Evolutionary conservation across 2,888 invertebrate species (phyloP).

Genomic region (Agrochola macilenta): DNA sequence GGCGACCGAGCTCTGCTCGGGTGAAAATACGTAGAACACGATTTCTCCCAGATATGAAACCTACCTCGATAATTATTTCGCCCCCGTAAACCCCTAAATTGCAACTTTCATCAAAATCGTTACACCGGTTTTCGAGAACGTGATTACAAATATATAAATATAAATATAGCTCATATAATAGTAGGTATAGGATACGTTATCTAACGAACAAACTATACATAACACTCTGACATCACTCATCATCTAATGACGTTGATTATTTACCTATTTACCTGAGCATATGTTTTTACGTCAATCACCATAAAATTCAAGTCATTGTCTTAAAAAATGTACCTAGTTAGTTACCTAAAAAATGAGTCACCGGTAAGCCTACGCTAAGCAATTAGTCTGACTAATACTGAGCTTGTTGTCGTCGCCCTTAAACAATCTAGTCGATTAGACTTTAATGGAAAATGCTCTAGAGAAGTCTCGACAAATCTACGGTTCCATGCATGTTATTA

Average conservation of each 20-base stretch:
- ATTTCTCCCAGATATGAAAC: too few relatives aligned
- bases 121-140: too few relatives aligned
- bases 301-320: constrained; percentile 19
- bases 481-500: background rate
- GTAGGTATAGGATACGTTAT: background rate
- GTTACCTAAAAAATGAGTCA: constrained; percentile 41
- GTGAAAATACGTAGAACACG: too few relatives aligned
- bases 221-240: constrained; percentile 1
- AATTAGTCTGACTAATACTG: constrained; percentile 39
- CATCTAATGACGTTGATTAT: constrained; percentile 13
- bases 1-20: too few relatives aligned
- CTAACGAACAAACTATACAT: constrained; percentile 1
- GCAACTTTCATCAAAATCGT: too few relatives aligned
- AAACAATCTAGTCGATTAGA: constrained; percentile 25
- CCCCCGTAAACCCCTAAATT: too few relatives aligned
- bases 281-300: constrained; percentile 16
- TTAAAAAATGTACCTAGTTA: background rate
- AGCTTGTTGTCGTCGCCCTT: constrained; percentile 37
- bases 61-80: too few relatives aligned
- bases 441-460: constrained; percentile 21
- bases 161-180: too few relatives aligned
- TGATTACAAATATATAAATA: too few relatives aligned
- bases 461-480: background rate
- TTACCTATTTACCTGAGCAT: constrained; percentile 12
- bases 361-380: constrained; percentile 33